Percentiles rank a stretch among this genome's conserved stretches.
phyloP scores from a whole-genome alignment of 2,888 invertebrate genomes.

The Bruchidius siliquastri region DNA sequence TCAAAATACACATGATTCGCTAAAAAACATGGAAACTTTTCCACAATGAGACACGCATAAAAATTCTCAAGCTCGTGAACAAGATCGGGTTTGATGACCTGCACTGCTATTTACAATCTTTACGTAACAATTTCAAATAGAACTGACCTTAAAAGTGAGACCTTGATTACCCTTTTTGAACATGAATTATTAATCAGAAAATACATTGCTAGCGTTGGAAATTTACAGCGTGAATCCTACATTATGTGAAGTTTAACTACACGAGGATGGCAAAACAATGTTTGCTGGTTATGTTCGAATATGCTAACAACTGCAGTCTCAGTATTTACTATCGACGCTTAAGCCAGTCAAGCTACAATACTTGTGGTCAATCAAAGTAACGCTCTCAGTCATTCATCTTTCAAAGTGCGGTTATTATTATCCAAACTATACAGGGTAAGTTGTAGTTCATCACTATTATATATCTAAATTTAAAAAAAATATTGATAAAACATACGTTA shows the following conservation, averaged over 20 bases:
- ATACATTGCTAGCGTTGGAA: neutral
- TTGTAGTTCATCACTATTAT: too few relatives aligned
- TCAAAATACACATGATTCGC: neutral
- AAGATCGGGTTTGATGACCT: neutral
- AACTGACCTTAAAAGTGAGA: neutral
- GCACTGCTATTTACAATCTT: neutral
- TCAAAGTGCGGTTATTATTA: too few relatives aligned
- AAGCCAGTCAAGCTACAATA: too few relatives aligned
- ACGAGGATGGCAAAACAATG: too few relatives aligned
- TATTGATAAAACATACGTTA: too few relatives aligned
- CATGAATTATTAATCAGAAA: neutral
- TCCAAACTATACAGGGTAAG: too few relatives aligned
- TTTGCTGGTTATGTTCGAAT: too few relatives aligned
- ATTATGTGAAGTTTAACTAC: neutral
- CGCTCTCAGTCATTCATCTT: too few relatives aligned
- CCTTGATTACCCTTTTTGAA: neutral
- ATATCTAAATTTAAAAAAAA: too few relatives aligned
- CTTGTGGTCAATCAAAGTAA: too few relatives aligned
- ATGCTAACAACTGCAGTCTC: too few relatives aligned
- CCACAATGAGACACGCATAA: neutral
- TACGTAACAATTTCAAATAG: neutral
- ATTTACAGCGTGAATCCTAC: neutral
- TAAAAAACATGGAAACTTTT: neutral
- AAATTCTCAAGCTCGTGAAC: neutral
- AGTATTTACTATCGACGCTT: too few relatives aligned